Percentiles rank a stretch among this genome's conserved stretches.
phyloP scores from a whole-genome alignment of 2,888 invertebrate species.

The Lasioglossum lativentre region DNA sequence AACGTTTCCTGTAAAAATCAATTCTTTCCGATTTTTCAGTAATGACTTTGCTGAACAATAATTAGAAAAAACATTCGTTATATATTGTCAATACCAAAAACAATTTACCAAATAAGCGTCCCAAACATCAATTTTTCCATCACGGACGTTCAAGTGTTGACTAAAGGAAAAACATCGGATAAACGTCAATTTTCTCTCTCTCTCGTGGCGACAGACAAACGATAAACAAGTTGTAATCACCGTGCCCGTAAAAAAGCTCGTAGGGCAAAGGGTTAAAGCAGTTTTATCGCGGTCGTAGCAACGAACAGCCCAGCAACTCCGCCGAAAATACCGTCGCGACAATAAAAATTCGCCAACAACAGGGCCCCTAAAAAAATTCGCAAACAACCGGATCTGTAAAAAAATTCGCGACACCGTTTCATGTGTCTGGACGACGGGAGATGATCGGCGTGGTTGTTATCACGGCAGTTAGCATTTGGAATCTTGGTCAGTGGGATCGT shows the following conservation, averaged over 20 bases:
- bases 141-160: no score
- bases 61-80: no score
- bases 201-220: not conserved
- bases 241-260: not conserved
- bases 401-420: not conserved
- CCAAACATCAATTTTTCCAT: not conserved
- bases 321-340: not conserved
- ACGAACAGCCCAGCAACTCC: not conserved
- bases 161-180: no score
- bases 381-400: not conserved
- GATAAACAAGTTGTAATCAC: not conserved
- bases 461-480: not conserved
- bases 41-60: no score
- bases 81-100: no score
- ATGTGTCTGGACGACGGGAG: not conserved
- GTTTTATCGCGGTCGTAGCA: not conserved
- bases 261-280: not conserved
- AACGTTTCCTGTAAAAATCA: no score
- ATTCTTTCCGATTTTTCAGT: no score
- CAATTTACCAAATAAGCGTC: no score
- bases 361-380: not conserved
- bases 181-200: not conserved
- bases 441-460: constrained; percentile 2
- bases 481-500: constrained; percentile 11
- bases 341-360: not conserved